Evolutionary conservation across 1,140 invertebrate genomes (phyloP).

Genomic region (Alviniconcha marisindica): DNA sequence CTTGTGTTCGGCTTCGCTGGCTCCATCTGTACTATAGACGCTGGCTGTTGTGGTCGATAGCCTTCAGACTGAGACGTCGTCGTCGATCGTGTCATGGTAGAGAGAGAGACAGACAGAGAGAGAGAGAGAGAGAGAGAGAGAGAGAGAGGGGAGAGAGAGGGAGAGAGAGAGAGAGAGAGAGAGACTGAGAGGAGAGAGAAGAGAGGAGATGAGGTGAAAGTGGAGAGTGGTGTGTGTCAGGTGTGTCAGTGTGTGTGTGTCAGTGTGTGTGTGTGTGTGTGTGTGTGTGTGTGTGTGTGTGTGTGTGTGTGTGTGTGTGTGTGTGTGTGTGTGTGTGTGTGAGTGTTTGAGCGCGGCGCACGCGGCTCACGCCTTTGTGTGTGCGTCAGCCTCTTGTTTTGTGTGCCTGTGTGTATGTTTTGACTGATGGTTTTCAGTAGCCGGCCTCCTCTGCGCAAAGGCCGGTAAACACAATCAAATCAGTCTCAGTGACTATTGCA

Average conservation of each 20-base stretch:
- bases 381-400: too few relatives aligned
- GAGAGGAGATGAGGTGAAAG: background rate
- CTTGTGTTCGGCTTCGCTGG: background rate
- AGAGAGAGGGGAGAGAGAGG: background rate
- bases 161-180: background rate
- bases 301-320: background rate
- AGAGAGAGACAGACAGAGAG: background rate
- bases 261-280: slow-evolving; percentile 4
- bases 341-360: background rate
- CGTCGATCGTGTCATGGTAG: too few relatives aligned
- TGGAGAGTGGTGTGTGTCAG: background rate
- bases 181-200: background rate
- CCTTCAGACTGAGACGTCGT: background rate
- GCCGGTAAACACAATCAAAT: too few relatives aligned
- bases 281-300: background rate
- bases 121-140: slow-evolving; percentile 14
- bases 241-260: slow-evolving; percentile 2
- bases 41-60: background rate
- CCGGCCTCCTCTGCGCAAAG: too few relatives aligned
- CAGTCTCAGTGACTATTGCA: too few relatives aligned
- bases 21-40: background rate
- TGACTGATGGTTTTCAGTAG: too few relatives aligned
- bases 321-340: background rate
- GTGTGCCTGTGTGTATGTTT: too few relatives aligned
- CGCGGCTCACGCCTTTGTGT: too few relatives aligned